phyloP scores from a whole-genome alignment of 2,797 vertebrate species.

The Chaetophractus vellerosus region DNA sequence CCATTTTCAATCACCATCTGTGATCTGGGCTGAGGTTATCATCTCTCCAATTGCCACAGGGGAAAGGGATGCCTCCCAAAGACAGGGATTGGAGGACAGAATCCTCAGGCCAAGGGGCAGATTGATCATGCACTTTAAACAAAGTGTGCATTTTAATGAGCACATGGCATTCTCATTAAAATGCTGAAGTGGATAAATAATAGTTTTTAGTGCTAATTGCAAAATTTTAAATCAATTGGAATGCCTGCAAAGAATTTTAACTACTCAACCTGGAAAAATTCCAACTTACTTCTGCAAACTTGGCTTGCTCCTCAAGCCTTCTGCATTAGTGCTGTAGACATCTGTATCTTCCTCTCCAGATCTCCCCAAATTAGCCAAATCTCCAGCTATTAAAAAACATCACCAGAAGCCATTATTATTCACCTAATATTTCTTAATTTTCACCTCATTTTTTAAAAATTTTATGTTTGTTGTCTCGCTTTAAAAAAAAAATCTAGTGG shows the following conservation, averaged over 20 bases:
- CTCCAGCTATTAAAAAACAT: neutral
- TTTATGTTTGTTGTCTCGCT: neutral
- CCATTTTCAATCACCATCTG: conserved; percentile 36
- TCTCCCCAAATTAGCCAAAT: neutral
- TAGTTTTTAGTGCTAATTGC: conserved; percentile 74
- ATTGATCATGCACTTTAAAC: neutral
- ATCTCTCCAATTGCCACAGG: rapidly evolving
- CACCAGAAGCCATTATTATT: neutral
- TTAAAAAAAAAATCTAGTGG: neutral
- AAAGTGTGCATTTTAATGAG: conserved; percentile 69
- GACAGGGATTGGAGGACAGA: neutral
- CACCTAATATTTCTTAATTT: neutral
- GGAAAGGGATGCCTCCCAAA: neutral
- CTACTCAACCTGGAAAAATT: neutral
- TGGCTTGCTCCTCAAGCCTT: neutral
- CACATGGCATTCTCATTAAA: conserved; percentile 60
- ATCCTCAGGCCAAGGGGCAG: conserved; percentile 47
- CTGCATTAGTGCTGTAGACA: neutral
- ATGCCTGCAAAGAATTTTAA: conserved; percentile 68
- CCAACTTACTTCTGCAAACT: conserved; percentile 39
- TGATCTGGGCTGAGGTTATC: neutral
- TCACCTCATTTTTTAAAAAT: neutral
- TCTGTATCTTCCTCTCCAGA: no score
- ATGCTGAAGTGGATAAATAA: conserved; percentile 74
- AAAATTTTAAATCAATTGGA: conserved; percentile 75